Percentiles rank a stretch among this genome's conserved stretches.
These are phyloP conservation scores for Aphaenogaster rudis DNA, from an alignment of 1,140 invertebrate species.

Conservation along the genomic window DNA sequence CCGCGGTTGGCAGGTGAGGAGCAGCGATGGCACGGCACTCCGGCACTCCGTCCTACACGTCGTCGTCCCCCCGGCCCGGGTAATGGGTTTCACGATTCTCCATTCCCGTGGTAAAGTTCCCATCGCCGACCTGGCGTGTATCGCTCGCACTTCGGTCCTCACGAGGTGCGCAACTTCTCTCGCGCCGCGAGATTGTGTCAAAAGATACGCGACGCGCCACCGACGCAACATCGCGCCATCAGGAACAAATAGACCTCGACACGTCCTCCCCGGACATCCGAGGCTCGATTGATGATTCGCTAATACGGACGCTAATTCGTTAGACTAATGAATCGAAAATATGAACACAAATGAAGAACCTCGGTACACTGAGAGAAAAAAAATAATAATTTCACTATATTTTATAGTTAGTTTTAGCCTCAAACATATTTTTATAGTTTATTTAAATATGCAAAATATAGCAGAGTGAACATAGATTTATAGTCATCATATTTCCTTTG, in stretches of 20 bases:
- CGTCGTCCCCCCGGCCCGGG: constrained; percentile 42
- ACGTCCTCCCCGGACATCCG: not conserved
- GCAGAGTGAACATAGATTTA: too few relatives aligned
- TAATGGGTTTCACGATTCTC: constrained; percentile 73
- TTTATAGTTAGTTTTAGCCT: too few relatives aligned
- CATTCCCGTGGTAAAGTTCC: constrained; percentile 85
- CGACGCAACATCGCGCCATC: constrained; percentile 15
- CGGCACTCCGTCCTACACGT: not conserved
- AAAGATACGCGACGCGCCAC: constrained; percentile 73
- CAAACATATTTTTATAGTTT: too few relatives aligned
- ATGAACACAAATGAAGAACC: not conserved
- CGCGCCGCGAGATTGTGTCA: constrained; percentile 78
- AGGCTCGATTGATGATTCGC: not conserved
- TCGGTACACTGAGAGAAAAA: too few relatives aligned
- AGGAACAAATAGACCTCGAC: constrained; percentile 7
- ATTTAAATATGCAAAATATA: too few relatives aligned
- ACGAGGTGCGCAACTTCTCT: constrained; percentile 58
- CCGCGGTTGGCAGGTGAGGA: constrained; percentile 66
- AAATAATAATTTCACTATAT: too few relatives aligned
- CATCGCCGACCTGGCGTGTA: constrained; percentile 70
- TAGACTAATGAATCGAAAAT: not conserved
- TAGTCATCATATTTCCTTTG: too few relatives aligned
- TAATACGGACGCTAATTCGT: not conserved
- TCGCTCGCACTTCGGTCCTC: constrained; percentile 68
- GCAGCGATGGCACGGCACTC: constrained; percentile 18